phyloP scores from a whole-genome alignment of 2,888 invertebrate species.

The Troilus luridus region DNA sequence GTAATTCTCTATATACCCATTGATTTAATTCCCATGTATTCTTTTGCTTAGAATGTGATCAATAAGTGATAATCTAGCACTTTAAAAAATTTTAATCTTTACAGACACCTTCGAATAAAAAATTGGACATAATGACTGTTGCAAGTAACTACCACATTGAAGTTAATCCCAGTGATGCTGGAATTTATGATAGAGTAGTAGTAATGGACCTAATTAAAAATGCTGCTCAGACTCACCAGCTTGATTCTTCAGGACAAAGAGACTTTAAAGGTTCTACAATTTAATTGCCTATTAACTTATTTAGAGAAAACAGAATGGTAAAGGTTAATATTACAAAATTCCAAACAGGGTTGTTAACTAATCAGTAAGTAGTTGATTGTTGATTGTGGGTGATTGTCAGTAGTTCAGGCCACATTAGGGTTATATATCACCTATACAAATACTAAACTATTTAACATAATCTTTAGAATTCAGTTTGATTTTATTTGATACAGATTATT shows the following conservation, averaged over 20 bases:
- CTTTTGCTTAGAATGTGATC: background rate
- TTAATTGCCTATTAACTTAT: background rate
- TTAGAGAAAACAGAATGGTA: background rate
- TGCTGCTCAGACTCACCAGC: constrained; percentile 95
- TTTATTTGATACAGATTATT: too few relatives aligned
- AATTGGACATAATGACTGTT: constrained; percentile 94
- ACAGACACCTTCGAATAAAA: constrained; percentile 86
- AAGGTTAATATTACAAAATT: constrained; percentile 5
- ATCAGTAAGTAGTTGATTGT: background rate
- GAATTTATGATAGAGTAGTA: constrained; percentile 95
- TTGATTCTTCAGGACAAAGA: constrained; percentile 88
- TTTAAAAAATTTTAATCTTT: constrained; percentile 59
- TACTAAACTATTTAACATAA: too few relatives aligned
- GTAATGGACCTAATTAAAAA: constrained; percentile 98
- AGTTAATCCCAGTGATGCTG: constrained; percentile 97
- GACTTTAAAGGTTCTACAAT: constrained; percentile 85
- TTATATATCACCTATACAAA: too few relatives aligned
- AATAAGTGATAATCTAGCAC: background rate
- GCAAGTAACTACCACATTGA: constrained; percentile 93
- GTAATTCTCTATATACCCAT: constrained; percentile 71
- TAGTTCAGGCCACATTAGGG: too few relatives aligned
- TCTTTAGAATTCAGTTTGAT: too few relatives aligned
- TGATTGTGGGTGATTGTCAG: too few relatives aligned
- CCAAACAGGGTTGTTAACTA: background rate
- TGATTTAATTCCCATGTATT: background rate